Evolutionary conservation across 2,888 invertebrate species (phyloP), one percentile per base, ranked within the genome.

Genomic region (Nudaria mundana): DNA sequence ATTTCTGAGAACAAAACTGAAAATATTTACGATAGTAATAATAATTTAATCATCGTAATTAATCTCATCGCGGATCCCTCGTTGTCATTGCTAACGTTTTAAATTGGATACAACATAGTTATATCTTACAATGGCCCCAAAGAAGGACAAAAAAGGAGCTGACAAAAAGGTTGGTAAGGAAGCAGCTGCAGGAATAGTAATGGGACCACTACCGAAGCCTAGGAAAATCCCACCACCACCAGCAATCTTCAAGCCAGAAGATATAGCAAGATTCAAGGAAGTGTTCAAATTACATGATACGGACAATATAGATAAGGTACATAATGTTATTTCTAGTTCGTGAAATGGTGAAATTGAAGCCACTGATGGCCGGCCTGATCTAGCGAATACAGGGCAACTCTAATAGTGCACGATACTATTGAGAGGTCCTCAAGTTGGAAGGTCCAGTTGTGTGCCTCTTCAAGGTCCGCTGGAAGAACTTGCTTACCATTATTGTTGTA

Each of bases 201-300:
- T 44, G 1, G 77, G 71, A 0, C 70, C 77, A 2, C 66, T 74
- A 0, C 76, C 77, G 0, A 85, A 84, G 37, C 81, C 78, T 0
- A 86, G 81, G 46, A 86, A 81, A 41, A 65, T 66, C 1, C 88
- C 88, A 0, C 83, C 81, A 1, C 88, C 88, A 3, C 88, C 88
- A 0, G 76, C 81, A 1, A 76, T 76, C 53, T 88, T 88, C 40
- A 61, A 59, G 2, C 50, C 52, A 1, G 86, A 84, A 3, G 87
- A 88, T 15, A 31, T 87, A 5, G 54, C 52, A 0, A 71, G 44
- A 45, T 86, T 78, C 41, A 87, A 81, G 34, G 81, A 81, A 47
- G 40, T 85, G 18, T 88, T 65, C 44, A 85, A 78, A 37, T 57
- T 60, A 0, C 67, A 71, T 31, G 88, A 87, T 44, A 81, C 81